These are phyloP conservation scores for Lymantria dispar DNA, from an alignment of 2,888 invertebrate species.

Conservation along the genomic window DNA sequence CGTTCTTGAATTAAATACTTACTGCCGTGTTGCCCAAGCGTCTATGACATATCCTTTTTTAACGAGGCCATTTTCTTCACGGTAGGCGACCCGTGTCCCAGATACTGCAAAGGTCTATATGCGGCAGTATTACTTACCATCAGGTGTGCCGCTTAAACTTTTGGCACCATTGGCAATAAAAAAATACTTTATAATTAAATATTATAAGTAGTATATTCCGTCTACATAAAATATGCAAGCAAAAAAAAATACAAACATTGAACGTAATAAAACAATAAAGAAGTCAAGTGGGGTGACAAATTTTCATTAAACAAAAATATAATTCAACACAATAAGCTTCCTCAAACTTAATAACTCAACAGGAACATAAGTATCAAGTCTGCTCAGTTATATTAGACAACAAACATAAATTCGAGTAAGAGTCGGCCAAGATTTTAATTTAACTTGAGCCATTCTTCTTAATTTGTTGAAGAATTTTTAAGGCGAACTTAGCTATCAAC, in stretches of 20 bases:
- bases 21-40: no score
- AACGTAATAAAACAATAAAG: neutral
- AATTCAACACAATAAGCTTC: slow-evolving; percentile 13
- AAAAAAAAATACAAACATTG: neutral
- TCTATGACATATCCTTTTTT: no score
- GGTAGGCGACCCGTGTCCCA: no score
- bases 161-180: no score
- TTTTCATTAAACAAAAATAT: slow-evolving; percentile 13
- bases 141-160: no score
- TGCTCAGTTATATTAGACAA: slow-evolving; percentile 48
- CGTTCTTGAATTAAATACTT: no score
- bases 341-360: slow-evolving; percentile 29
- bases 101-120: no score
- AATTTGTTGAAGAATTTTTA: slow-evolving; percentile 66
- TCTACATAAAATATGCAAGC: no score
- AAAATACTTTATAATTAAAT: no score
- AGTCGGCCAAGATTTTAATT: slow-evolving; percentile 72
- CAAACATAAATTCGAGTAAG: slow-evolving; percentile 63
- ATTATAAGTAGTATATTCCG: no score
- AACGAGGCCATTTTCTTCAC: no score
- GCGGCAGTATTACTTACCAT: no score
- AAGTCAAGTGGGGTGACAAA: neutral
- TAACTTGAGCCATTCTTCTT: slow-evolving; percentile 77
- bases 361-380: slow-evolving; percentile 24
- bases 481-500: slow-evolving; percentile 25